phyloP scores from a whole-genome alignment of 2,797 vertebrate genomes.

The Salmo trutta region DNA sequence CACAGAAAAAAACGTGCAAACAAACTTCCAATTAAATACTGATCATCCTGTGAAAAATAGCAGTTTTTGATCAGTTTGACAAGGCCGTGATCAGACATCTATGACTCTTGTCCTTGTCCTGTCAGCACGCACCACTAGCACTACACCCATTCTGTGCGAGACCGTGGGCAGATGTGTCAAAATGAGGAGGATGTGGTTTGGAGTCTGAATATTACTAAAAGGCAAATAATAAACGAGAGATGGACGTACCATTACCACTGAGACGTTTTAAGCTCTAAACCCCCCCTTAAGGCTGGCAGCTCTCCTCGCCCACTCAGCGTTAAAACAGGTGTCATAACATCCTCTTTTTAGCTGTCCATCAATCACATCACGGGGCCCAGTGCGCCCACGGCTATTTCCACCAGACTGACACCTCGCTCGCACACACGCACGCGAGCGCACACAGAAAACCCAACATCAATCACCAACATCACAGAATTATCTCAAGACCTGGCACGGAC shows the following conservation, averaged over 20 bases:
- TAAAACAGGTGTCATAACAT: constrained; percentile 30
- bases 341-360: constrained; percentile 59
- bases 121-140: not conserved
- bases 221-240: not conserved
- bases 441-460: not conserved
- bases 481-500: not conserved
- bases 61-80: not conserved
- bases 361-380: constrained; percentile 58
- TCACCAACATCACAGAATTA: not conserved
- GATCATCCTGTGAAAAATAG: not conserved
- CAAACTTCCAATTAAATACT: not conserved
- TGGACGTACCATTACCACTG: constrained; percentile 15
- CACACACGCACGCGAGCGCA: constrained; percentile 14
- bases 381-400: constrained; percentile 72
- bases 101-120: not conserved
- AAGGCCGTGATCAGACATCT: not conserved
- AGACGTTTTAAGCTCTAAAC: not conserved
- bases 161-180: not conserved
- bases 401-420: constrained; percentile 22
- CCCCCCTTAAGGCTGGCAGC: constrained; percentile 16
- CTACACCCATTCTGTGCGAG: not conserved
- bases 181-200: not conserved
- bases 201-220: not conserved
- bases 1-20: not conserved
- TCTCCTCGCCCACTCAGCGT: constrained; percentile 36